Percentiles rank a stretch among this genome's conserved stretches.
phyloP scores from a whole-genome alignment of 2,888 invertebrate genomes.

The Oithona nana region DNA sequence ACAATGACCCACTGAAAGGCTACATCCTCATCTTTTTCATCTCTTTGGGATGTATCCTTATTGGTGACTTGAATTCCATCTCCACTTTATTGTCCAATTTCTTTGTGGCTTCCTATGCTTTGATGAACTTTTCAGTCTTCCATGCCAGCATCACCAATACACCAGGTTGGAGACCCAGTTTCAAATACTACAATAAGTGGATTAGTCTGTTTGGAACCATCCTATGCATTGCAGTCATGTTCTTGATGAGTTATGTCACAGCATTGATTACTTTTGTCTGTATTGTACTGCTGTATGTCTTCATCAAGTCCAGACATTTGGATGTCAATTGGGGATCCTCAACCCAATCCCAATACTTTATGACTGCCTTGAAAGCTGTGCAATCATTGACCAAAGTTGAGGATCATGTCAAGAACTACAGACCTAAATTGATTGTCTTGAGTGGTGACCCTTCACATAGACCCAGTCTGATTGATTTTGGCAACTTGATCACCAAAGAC shows the following conservation, averaged over 20 bases:
- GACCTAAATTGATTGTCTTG: conserved; percentile 35
- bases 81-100: conserved; percentile 36
- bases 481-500: conserved; percentile 31
- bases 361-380: conserved; percentile 27
- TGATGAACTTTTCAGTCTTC: conserved; percentile 37
- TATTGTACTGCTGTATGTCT: conserved; percentile 28
- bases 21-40: conserved; percentile 79
- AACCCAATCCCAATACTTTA: conserved; percentile 30
- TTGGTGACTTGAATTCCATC: conserved; percentile 46
- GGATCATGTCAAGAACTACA: conserved; percentile 32
- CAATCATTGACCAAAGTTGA: conserved; percentile 27
- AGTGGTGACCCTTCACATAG: conserved; percentile 33
- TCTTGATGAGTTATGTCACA: conserved; percentile 35
- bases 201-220: conserved; percentile 26
- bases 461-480: conserved; percentile 35
- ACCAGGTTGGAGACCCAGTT: conserved; percentile 31
- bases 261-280: conserved; percentile 32
- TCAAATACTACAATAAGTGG: conserved; percentile 23
- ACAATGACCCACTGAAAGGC: conserved; percentile 51
- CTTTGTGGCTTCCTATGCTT: conserved; percentile 34
- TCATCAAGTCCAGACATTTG: conserved; percentile 30
- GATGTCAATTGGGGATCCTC: conserved; percentile 33
- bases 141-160: conserved; percentile 34
- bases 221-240: conserved; percentile 34
- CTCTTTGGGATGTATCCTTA: conserved; percentile 61